Evolutionary conservation across 2,113 vertebrate species (phyloP).

Genomic region (Reinhardtius hippoglossoides): DNA sequence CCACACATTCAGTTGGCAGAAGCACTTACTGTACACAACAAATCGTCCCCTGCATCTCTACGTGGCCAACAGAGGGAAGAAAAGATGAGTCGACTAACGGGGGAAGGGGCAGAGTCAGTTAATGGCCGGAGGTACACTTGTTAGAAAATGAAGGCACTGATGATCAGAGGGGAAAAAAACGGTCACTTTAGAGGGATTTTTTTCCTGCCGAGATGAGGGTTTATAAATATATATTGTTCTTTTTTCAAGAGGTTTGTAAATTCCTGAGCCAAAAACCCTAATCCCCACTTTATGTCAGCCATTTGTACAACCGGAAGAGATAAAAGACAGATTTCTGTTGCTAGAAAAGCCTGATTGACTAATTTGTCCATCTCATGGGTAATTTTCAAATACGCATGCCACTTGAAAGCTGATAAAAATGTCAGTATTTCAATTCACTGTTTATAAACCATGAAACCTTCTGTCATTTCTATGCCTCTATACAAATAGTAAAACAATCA

Average conservation of each 20-base stretch:
- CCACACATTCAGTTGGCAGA: conserved; percentile 72
- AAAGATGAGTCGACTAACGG: conserved; percentile 41
- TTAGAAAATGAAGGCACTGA: neutral
- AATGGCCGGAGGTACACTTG: conserved; percentile 29
- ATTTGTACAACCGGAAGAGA: neutral
- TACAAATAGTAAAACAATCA: neutral
- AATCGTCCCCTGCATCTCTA: conserved; percentile 38
- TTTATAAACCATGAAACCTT: neutral
- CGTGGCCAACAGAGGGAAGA: conserved; percentile 46
- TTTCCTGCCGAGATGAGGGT: neutral
- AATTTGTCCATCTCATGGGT: neutral
- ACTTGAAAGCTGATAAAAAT: neutral
- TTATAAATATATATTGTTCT: neutral
- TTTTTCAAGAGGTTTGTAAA: neutral
- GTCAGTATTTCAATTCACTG: neutral
- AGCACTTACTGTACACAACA: conserved; percentile 60
- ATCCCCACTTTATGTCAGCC: neutral
- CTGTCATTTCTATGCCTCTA: neutral
- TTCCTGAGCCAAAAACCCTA: neutral
- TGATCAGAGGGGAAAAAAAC: neutral
- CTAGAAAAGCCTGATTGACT: neutral
- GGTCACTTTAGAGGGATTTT: neutral
- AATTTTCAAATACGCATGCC: neutral
- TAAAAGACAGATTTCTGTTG: neutral
- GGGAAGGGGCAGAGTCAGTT: conserved; percentile 65